A percentile compares a stretch with the other conserved stretches of the same genome.
These are phyloP conservation scores for Craterocephalus amniculus DNA, from an alignment of 2,797 vertebrate genomes.

Conservation along the genomic window DNA sequence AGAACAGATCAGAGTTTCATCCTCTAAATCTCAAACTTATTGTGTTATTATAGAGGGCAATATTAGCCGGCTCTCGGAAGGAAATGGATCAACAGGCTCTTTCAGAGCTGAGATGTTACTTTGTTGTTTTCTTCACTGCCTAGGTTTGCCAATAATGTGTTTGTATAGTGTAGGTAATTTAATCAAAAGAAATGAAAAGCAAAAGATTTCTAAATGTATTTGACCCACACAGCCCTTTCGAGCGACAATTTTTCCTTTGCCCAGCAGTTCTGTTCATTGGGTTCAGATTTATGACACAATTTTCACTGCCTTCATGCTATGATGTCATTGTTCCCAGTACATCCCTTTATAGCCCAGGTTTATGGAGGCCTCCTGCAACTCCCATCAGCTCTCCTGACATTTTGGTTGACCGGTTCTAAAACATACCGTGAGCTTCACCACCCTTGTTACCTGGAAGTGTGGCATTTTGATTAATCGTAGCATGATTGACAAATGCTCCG, in stretches of 20 bases:
- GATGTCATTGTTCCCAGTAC: slow-evolving; percentile 37
- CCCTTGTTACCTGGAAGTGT: slow-evolving; percentile 4
- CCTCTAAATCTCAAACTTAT: slow-evolving; percentile 41
- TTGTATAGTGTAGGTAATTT: neutral
- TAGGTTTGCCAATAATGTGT: slow-evolving; percentile 2
- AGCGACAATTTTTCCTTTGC: slow-evolving; percentile 3
- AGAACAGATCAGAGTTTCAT: slow-evolving; percentile 54
- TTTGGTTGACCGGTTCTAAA: slow-evolving; percentile 28
- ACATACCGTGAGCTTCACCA: slow-evolving; percentile 18
- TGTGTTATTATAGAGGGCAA: slow-evolving; percentile 34
- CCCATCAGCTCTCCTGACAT: slow-evolving; percentile 16
- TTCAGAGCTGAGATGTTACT: slow-evolving; percentile 18
- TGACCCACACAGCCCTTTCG: neutral
- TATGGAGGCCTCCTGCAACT: slow-evolving; percentile 26
- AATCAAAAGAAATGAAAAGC: neutral
- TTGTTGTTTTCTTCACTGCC: slow-evolving; percentile 18
- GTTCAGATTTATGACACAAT: slow-evolving; percentile 47
- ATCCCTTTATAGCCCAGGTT: slow-evolving; percentile 48
- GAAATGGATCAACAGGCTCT: slow-evolving; percentile 16
- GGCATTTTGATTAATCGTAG: slow-evolving; percentile 33
- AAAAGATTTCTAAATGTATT: neutral
- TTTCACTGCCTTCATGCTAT: slow-evolving; percentile 38
- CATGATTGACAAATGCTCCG: slow-evolving; percentile 58
- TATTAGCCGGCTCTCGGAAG: slow-evolving; percentile 8
- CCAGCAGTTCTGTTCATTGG: slow-evolving; percentile 16